Evolutionary conservation across 2,888 invertebrate genomes (phyloP), one percentile per base, ranked within the genome.

Genomic region (Bombylius discolor): DNA sequence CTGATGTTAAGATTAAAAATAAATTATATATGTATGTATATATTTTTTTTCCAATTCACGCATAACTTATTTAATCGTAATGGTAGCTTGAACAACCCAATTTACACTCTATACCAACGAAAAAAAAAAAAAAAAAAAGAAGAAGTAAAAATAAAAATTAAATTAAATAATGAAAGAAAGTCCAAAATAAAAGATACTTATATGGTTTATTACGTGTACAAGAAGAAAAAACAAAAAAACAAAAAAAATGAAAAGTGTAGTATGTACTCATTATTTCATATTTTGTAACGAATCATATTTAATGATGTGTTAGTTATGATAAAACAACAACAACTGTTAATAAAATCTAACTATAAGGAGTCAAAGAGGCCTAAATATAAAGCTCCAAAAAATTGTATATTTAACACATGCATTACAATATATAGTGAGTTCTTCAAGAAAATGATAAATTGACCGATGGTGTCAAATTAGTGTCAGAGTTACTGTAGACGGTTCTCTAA

Each of bases 401-500:
- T 42, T 8, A 8, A 8, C 36, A 9, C 9, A 8, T 9, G 36
- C 9, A 36, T 36, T n/a, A n/a, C n/a, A n/a, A 33, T 46, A 46
- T 32, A 14, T 34, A 52, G 46, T 46, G 32, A 44, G 42, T 39
- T n/a, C 39, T 36, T 39, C 47, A 23, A 42, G 39, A 48, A 51
- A 48, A 52, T 56, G 56, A 56, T 56, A 56, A 56, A 56, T 56
- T 56, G 56, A 56, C 56, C 56, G 51, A 14, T 46, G 52, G 39
- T 56, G 56, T 56, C 56, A 56, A 56, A 56, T 56, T 56, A 56
- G 56, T 56, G 56, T 56, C 56, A 56, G 56, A 52, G 48, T 55
- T 42, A 42, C 47, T 52, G 56, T 56, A 42, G 39, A 42, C 39
- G 11, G 39, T 42, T 11, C 23, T 23, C 23, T 23, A 23, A 23